Evolutionary conservation across 2,888 invertebrate genomes (phyloP).

Genomic region (Eumacrocentrus americanus): DNA sequence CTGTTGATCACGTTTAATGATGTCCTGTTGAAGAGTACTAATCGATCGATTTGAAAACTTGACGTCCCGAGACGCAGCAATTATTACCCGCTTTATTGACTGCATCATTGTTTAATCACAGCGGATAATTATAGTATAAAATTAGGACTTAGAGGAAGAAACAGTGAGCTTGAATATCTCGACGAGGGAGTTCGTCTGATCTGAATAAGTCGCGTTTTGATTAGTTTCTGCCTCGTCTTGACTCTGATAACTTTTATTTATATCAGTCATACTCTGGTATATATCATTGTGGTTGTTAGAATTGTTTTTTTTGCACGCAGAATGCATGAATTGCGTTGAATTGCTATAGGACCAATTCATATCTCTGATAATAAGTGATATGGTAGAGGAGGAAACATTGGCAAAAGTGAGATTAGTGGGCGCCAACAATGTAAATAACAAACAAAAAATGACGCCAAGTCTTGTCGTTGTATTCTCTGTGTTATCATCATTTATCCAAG

Average conservation of each 20-base stretch:
- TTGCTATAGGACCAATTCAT: too few relatives aligned
- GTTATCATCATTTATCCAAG: background rate
- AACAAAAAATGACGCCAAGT: background rate
- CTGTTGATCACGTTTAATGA: constrained; percentile 67
- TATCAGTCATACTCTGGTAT: background rate
- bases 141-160: too few relatives aligned
- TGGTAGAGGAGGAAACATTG: too few relatives aligned
- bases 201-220: background rate
- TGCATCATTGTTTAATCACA: constrained; percentile 38
- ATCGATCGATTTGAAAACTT: constrained; percentile 39
- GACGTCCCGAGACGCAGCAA: constrained; percentile 23
- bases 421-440: background rate
- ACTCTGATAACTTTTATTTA: constrained; percentile 9
- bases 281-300: too few relatives aligned
- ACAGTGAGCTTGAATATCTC: too few relatives aligned
- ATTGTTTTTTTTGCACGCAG: too few relatives aligned
- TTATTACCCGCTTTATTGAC: constrained; percentile 34
- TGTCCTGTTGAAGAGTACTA: constrained; percentile 39
- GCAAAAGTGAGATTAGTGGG: background rate
- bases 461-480: background rate
- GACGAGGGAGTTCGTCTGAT: too few relatives aligned
- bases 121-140: too few relatives aligned
- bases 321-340: too few relatives aligned
- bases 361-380: background rate
- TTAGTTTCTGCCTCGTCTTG: background rate